Base-by-base conservation (phyloP, 2,113 vertebrate species). In the Python bivittatus region DNA sequence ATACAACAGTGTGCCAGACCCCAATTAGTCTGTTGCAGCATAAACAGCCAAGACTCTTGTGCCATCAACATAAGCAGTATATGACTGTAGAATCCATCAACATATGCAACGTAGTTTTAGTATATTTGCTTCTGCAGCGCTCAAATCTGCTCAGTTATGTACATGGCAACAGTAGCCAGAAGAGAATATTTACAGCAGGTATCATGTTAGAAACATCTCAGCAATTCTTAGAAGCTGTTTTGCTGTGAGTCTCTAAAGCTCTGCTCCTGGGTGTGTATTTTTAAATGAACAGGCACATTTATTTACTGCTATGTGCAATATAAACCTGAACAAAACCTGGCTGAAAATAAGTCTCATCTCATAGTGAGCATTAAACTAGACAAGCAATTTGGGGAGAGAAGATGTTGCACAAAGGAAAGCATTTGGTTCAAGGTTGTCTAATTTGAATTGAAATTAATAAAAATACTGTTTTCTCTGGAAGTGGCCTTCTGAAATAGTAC, bases 221-320 rank as follows among this genome's bases (percentile, higher is more conserved):
- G 96, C 25, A 87, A 86, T 92, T 93, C 93, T 29, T 38, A n/a
- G 95, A 89, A 94, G 91, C 87, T 86, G 54, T 93, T 94, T 95
- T 95, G 93, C 95, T 0, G 0, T 23, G 10, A 20, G 42, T 68
- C 48, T 94, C 11, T 27, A 91, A 0, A 53, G 84, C 91, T 93
- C 86, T 84, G 29, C 83, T 92, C 86, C 94, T 56, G 1, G 7
- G 60, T 90, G 52, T 95, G 96, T 97, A 96, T 97, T 98, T 98
- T 96, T 96, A 96, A 95, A 86, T 95, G 94, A 95, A 93, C 89
- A 95, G 95, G 96, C 20, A 12, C 92, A 52, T 94, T 94, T 92
- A 52, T 90, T 93, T 3, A 2, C 44, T 11, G 11, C 90, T 0
- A 0, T 1, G 27, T 93, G 95, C 92, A 56, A 88, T 33, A 90